Conservation (phyloP, 2,113 vertebrate species). For the Gambusia affinis region DNA sequence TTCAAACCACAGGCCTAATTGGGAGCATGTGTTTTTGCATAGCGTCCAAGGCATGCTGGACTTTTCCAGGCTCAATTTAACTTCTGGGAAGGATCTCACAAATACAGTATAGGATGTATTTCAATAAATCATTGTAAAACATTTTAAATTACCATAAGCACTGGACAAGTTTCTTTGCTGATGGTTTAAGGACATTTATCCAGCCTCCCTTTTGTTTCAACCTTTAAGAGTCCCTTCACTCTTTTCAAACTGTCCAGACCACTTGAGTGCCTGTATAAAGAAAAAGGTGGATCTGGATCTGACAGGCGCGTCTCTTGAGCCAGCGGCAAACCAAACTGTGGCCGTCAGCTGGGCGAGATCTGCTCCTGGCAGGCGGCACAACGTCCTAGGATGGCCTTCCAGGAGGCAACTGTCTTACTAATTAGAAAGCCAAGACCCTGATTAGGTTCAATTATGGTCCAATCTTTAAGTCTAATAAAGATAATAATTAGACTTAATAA, state of each 20-base stretch:
- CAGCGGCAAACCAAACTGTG: neutral
- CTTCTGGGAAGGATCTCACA: conserved; percentile 4
- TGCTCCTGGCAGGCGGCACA: conserved; percentile 65
- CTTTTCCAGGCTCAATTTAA: conserved; percentile 36
- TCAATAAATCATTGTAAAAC: neutral
- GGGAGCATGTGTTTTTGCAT: conserved; percentile 58
- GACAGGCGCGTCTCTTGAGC: conserved; percentile 69
- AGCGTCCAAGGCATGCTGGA: conserved; percentile 49
- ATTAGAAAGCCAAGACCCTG: neutral
- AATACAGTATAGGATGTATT: neutral
- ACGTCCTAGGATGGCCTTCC: conserved; percentile 69
- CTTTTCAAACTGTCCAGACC: conserved; percentile 3
- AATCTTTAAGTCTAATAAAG: neutral
- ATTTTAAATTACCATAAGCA: neutral
- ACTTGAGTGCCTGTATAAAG: conserved; percentile 32
- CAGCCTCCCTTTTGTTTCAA: neutral
- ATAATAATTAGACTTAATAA: neutral
- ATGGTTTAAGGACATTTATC: neutral
- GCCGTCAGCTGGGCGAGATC: conserved; percentile 70
- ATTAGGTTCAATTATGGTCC: neutral
- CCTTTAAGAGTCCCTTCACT: neutral
- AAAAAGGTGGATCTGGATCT: conserved; percentile 60
- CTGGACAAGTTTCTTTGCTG: neutral
- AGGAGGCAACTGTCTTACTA: neutral
- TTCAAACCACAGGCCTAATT: conserved; percentile 64